phyloP scores from a whole-genome alignment of 2,888 invertebrate genomes.

The Rhamphomyia laevipes region DNA sequence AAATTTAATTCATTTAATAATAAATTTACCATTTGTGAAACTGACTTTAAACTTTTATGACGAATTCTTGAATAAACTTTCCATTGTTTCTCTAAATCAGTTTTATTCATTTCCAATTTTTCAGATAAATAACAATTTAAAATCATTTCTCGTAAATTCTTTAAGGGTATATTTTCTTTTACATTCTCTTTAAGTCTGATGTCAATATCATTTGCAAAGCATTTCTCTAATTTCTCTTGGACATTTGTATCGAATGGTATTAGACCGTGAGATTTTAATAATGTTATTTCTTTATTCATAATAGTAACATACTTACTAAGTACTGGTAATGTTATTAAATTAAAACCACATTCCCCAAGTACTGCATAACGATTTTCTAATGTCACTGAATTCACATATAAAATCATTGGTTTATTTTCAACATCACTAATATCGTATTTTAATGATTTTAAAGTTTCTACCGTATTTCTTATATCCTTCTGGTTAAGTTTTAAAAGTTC shows the following conservation, averaged over 20 bases:
- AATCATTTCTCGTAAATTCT: constrained; percentile 25
- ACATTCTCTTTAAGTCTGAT: constrained; percentile 2
- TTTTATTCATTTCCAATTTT: constrained; percentile 33
- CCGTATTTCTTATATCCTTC: constrained; percentile 25
- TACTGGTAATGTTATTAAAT: constrained; percentile 31
- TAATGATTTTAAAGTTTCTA: constrained; percentile 22
- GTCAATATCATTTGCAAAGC: constrained; percentile 21
- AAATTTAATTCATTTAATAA: constrained; percentile 47
- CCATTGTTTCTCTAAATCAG: constrained; percentile 32
- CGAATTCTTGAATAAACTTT: constrained; percentile 29
- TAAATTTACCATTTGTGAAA: constrained; percentile 44
- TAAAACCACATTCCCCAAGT: constrained; percentile 49
- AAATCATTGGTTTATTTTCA: constrained; percentile 42
- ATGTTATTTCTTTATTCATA: constrained; percentile 28
- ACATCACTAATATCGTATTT: constrained; percentile 43
- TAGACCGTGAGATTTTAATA: constrained; percentile 33
- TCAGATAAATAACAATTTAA: constrained; percentile 33
- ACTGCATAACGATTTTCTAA: constrained; percentile 50
- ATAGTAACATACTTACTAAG: constrained; percentile 33
- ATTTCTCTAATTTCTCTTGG: constrained; percentile 25
- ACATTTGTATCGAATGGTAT: constrained; percentile 37
- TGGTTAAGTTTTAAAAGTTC: constrained; percentile 25
- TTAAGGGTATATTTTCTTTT: constrained; percentile 18
- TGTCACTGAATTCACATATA: constrained; percentile 44
- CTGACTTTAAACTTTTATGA: constrained; percentile 39